Evolutionary conservation across 2,113 vertebrate genomes (phyloP).

Genomic region (Canis aureus): DNA sequence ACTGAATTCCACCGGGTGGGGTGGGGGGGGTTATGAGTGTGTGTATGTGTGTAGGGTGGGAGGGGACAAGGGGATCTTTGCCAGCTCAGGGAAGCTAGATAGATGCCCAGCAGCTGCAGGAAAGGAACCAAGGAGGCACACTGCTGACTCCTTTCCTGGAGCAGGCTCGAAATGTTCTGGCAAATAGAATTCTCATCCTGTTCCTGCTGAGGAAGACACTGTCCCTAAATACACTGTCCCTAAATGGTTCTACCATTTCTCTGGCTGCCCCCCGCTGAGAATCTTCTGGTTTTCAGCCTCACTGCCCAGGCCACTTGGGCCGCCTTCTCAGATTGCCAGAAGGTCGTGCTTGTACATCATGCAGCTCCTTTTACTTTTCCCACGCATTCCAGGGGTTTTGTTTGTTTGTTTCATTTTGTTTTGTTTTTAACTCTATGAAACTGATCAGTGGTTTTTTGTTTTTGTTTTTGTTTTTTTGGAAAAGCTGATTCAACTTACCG

Average conservation of each 20-base stretch:
- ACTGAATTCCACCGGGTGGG: neutral
- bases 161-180: neutral
- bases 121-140: neutral
- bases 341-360: accelerated
- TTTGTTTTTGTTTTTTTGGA: neutral
- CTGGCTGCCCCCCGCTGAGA: neutral
- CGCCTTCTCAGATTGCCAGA: neutral
- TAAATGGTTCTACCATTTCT: accelerated
- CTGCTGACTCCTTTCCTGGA: neutral
- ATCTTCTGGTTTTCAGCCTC: neutral
- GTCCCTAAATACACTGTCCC: accelerated
- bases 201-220: neutral
- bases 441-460: neutral
- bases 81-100: neutral
- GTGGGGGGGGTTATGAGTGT: too few relatives aligned
- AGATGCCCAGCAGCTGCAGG: neutral
- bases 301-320: neutral
- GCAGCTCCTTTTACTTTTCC: neutral
- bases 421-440: neutral
- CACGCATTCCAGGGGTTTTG: neutral
- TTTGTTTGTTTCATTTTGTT: neutral
- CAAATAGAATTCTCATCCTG: neutral
- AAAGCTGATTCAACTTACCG: neutral
- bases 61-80: neutral
- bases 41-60: too few relatives aligned